Evolutionary conservation across 2,888 invertebrate genomes (phyloP).

Genomic region (Ectemnius lituratus): DNA sequence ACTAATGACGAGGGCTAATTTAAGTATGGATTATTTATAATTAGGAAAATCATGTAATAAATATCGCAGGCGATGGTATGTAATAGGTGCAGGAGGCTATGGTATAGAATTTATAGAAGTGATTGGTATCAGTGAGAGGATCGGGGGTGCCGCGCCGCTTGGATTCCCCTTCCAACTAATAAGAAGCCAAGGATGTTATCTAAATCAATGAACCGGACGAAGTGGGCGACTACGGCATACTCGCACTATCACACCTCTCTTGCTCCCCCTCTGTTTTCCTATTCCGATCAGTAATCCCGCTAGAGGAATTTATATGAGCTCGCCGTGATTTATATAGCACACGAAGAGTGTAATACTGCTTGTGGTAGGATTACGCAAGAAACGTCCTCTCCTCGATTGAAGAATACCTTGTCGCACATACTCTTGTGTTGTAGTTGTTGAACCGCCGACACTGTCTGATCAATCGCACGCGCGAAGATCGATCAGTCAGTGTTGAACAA

Average conservation of each 20-base stretch:
- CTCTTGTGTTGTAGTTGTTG: no score
- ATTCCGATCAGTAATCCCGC: slow-evolving; percentile 3
- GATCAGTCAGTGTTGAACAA: slow-evolving; percentile 19
- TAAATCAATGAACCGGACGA: not conserved
- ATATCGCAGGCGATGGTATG: no score
- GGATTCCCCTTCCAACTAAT: not conserved
- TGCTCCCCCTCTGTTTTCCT: not conserved
- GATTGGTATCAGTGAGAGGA: no score
- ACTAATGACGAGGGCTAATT: no score
- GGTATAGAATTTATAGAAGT: no score
- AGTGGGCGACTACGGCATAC: not conserved
- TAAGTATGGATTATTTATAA: no score
- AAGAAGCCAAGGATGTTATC: not conserved
- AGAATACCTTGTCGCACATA: no score
- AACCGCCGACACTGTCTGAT: not conserved
- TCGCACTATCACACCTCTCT: slow-evolving; percentile 16
- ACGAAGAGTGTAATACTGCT: slow-evolving; percentile 31
- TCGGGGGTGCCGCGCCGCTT: no score
- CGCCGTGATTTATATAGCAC: slow-evolving; percentile 39
- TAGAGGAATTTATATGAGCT: slow-evolving; percentile 32
- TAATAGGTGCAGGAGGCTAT: no score
- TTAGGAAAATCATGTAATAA: no score
- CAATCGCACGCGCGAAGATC: slow-evolving; percentile 31
- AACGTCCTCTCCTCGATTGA: not conserved
- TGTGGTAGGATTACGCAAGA: slow-evolving; percentile 29